Conservation (phyloP, 1,140 invertebrate genomes). For the Drosophila obscura region DNA sequence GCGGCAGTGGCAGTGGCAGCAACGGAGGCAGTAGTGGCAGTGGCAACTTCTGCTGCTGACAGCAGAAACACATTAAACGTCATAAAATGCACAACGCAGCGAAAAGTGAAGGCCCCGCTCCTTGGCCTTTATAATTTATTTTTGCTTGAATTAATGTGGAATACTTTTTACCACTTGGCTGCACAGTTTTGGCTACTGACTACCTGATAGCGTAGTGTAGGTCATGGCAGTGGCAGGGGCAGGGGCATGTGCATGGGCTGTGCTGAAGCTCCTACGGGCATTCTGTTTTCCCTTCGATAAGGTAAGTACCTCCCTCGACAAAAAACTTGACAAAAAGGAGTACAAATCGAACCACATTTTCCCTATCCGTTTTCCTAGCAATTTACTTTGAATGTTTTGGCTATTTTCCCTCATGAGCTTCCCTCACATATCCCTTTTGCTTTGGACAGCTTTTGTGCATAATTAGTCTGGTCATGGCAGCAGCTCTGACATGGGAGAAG, state of each 20-base stretch:
- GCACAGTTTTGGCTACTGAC: slow-evolving; percentile 61
- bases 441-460: slow-evolving; percentile 24
- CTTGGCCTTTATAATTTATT: slow-evolving; percentile 80
- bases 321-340: slow-evolving; percentile 16
- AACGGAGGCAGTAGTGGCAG: not conserved
- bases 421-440: not conserved
- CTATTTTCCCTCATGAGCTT: not conserved
- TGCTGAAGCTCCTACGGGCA: not conserved
- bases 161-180: slow-evolving; percentile 81
- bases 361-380: too few species aligned
- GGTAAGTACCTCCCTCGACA: slow-evolving; percentile 32
- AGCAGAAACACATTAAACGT: slow-evolving; percentile 82
- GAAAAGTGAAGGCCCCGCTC: slow-evolving; percentile 52
- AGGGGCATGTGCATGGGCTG: not conserved
- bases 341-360: not conserved
- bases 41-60: slow-evolving; percentile 67
- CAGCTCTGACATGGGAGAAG: not conserved
- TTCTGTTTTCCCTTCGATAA: slow-evolving; percentile 27
- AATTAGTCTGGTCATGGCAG: slow-evolving; percentile 38
- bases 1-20: slow-evolving; percentile 7
- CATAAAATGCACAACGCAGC: slow-evolving; percentile 79
- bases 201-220: slow-evolving; percentile 60
- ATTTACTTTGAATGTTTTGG: too few species aligned
- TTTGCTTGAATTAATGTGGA: slow-evolving; percentile 81
- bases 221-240: not conserved